phyloP scores from a whole-genome alignment of 2,797 vertebrate species.

The Tauraco hartlaubi region DNA sequence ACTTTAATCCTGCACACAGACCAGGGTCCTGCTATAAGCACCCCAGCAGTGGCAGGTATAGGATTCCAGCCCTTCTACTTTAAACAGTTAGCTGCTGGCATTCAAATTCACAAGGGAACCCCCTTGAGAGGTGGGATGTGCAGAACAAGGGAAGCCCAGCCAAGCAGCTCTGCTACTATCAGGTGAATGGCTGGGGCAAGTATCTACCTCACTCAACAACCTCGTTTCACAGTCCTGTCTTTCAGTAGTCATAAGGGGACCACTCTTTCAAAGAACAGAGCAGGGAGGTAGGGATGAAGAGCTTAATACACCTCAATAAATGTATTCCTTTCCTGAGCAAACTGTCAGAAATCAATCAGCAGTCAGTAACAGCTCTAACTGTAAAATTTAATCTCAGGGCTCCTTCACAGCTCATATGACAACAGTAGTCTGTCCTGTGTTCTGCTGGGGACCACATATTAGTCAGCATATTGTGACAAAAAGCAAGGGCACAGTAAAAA shows the following conservation, averaged over 20 bases:
- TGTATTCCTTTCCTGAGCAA: slow-evolving; percentile 2
- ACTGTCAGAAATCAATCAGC: slow-evolving; percentile 26
- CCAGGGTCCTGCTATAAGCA: not conserved
- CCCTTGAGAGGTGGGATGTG: not conserved
- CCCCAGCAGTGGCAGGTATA: not conserved
- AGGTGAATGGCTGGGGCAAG: not conserved
- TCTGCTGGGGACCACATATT: not conserved
- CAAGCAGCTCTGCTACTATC: not conserved
- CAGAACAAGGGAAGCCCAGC: not conserved
- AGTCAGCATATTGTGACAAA: not conserved
- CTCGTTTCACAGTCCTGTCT: not conserved
- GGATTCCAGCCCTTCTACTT: not conserved
- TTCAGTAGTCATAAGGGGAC: not conserved
- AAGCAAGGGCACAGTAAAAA: not conserved
- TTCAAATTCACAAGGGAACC: not conserved
- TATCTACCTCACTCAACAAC: not conserved
- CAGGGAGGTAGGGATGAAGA: not conserved
- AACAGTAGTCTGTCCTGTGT: not conserved
- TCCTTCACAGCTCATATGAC: not conserved
- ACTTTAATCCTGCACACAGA: not conserved
- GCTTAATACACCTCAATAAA: not conserved
- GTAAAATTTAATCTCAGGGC: slow-evolving; percentile 6
- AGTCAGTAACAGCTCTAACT: not conserved
- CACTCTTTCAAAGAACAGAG: not conserved
- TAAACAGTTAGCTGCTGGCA: not conserved